phyloP scores from a whole-genome alignment of 1,140 invertebrate genomes.

The Zophobas morio region DNA sequence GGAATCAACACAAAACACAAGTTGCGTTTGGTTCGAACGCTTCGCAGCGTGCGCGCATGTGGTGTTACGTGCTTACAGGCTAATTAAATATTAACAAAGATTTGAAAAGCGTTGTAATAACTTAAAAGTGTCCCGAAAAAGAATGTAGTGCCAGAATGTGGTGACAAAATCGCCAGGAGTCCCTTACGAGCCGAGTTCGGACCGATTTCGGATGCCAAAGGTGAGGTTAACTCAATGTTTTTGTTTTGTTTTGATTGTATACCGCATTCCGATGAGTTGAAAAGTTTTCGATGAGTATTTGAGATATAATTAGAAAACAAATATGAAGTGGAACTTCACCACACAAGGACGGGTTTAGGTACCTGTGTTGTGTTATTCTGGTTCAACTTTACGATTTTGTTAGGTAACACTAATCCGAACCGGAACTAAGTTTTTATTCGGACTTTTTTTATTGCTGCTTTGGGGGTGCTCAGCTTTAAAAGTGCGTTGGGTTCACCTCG shows the following conservation, averaged over 20 bases:
- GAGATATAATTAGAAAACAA: slow-evolving; percentile 41
- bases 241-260: slow-evolving; percentile 46
- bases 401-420: slow-evolving; percentile 10
- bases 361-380: slow-evolving; percentile 19
- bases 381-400: neutral
- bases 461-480: neutral
- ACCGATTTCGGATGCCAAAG: slow-evolving; percentile 5
- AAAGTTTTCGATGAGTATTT: slow-evolving; percentile 41
- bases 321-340: slow-evolving; percentile 32
- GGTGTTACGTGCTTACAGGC: neutral
- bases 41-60: slow-evolving; percentile 17
- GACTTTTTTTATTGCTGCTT: neutral
- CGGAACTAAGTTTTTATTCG: slow-evolving; percentile 21
- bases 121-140: slow-evolving; percentile 14
- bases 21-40: slow-evolving; percentile 30
- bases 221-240: slow-evolving; percentile 45
- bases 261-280: slow-evolving; percentile 37
- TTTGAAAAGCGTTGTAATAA: slow-evolving; percentile 13
- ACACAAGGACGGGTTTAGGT: slow-evolving; percentile 1
- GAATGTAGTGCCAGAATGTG: slow-evolving; percentile 20
- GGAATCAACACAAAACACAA: slow-evolving; percentile 40
- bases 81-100: slow-evolving; percentile 12
- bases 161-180: neutral
- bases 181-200: neutral
- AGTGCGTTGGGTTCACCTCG: neutral